Percentiles rank a stretch among this genome's conserved stretches.
These are phyloP conservation scores for Ammodytes dubius DNA, from an alignment of 2,113 vertebrate species.

Conservation along the genomic window DNA sequence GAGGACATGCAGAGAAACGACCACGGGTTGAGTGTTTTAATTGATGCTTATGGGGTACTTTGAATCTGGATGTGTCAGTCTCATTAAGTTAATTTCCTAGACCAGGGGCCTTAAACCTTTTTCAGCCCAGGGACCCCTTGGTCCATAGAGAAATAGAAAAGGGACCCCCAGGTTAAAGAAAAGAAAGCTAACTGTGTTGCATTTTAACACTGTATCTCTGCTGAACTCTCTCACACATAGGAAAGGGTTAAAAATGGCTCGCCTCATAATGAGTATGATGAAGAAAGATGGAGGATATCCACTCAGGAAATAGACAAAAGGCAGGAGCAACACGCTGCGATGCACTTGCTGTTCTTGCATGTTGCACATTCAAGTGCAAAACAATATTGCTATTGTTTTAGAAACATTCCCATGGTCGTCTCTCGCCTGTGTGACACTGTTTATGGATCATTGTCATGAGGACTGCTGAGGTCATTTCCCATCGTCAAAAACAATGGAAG, in stretches of 20 bases:
- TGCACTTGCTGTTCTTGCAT: constrained; percentile 19
- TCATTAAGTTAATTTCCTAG: not conserved
- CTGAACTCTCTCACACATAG: constrained; percentile 5
- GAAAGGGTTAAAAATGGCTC: constrained; percentile 31
- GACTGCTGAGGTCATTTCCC: constrained; percentile 77
- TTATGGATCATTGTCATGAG: constrained; percentile 62
- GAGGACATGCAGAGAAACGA: too few relatives aligned
- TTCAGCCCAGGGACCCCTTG: too few relatives aligned
- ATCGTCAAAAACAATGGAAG: constrained; percentile 69
- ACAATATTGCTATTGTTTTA: constrained; percentile 75
- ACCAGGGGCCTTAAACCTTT: too few relatives aligned
- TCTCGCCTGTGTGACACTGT: constrained; percentile 47
- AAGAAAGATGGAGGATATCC: constrained; percentile 56
- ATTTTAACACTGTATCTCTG: constrained; percentile 7
- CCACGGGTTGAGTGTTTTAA: not conserved
- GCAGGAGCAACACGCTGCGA: constrained; percentile 14
- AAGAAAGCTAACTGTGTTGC: not conserved
- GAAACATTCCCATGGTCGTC: constrained; percentile 68
- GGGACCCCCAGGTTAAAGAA: not conserved
- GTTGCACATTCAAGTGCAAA: constrained; percentile 54
- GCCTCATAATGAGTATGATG: constrained; percentile 10
- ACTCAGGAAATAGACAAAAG: constrained; percentile 39
- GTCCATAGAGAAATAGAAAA: too few relatives aligned
- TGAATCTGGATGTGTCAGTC: not conserved
- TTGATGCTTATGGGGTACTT: not conserved